Conservation (phyloP, 2,888 invertebrate genomes). For the Ctena decussata region DNA sequence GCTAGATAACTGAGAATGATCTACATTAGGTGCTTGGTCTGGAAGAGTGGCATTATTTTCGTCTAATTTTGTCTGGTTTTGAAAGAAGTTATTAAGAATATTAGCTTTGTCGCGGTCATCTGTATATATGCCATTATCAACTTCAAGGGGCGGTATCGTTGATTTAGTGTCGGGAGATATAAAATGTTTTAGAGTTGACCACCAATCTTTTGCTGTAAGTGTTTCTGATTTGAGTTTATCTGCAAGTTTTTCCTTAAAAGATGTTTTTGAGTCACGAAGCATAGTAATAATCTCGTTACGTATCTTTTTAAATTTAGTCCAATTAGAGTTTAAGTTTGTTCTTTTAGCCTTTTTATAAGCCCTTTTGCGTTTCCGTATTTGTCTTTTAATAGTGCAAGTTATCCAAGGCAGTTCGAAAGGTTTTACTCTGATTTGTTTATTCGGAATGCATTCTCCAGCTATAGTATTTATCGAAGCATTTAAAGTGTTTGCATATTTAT, state of each 20-base stretch:
- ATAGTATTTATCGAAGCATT: background rate
- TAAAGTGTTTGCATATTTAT: background rate
- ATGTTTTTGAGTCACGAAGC: background rate
- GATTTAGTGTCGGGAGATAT: background rate
- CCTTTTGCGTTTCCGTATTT: background rate
- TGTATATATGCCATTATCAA: background rate
- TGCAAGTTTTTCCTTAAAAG: background rate
- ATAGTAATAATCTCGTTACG: too few species aligned
- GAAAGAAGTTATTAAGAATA: background rate
- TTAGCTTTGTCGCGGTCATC: background rate
- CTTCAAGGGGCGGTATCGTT: background rate
- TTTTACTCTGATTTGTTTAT: background rate
- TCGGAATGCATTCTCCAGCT: background rate
- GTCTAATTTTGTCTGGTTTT: background rate
- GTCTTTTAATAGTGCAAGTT: background rate
- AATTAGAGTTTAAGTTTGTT: background rate
- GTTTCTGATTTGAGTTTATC: background rate
- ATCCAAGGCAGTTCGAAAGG: background rate
- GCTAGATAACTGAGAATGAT: too few species aligned
- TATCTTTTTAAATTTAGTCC: background rate
- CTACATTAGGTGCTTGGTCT: too few species aligned
- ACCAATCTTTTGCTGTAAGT: background rate
- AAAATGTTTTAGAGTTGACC: too few species aligned
- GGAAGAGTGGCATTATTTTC: too few species aligned
- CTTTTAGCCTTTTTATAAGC: background rate